phyloP scores from a whole-genome alignment of 2,888 invertebrate species.

The Latheticus oryzae region DNA sequence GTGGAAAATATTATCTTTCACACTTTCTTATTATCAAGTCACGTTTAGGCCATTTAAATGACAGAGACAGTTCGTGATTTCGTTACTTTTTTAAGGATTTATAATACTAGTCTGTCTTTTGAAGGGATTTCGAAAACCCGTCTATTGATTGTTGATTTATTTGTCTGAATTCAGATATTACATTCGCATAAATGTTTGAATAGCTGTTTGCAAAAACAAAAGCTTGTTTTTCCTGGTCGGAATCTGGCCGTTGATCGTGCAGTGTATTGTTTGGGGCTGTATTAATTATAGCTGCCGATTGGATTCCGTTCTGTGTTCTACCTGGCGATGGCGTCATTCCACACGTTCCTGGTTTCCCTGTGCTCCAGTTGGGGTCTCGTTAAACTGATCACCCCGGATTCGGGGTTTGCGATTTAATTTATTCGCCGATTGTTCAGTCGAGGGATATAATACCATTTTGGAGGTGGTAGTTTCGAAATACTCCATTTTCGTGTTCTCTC shows the following conservation, averaged over 20 bases:
- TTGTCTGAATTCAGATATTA: conserved; percentile 26
- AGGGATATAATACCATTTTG: no score
- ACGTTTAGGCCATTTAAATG: conserved; percentile 35
- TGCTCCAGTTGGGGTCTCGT: conserved; percentile 42
- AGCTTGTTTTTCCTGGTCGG: conserved; percentile 61
- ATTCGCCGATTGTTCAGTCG: conserved; percentile 37
- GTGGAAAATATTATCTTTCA: conserved; percentile 19
- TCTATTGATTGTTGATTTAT: conserved; percentile 5
- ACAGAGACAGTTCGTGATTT: conserved; percentile 31
- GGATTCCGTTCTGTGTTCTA: conserved; percentile 62
- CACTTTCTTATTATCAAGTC: conserved; percentile 29
- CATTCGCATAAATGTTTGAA: conserved; percentile 44
- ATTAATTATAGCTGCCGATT: conserved; percentile 64
- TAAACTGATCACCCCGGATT: conserved; percentile 32
- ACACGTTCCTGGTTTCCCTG: conserved; percentile 55
- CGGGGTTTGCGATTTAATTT: conserved; percentile 43
- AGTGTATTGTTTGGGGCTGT: conserved; percentile 61
- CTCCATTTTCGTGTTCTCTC: no score
- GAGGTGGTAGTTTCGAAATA: no score
- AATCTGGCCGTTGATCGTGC: conserved; percentile 46
- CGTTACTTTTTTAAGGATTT: conserved; percentile 37
- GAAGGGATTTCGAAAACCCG: conserved; percentile 10
- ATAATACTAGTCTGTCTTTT: background rate
- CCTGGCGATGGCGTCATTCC: conserved; percentile 61
- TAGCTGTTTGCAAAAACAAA: conserved; percentile 47